Evolutionary conservation across 2,888 invertebrate genomes (phyloP).

Genomic region (Bembecia ichneumoniformis): DNA sequence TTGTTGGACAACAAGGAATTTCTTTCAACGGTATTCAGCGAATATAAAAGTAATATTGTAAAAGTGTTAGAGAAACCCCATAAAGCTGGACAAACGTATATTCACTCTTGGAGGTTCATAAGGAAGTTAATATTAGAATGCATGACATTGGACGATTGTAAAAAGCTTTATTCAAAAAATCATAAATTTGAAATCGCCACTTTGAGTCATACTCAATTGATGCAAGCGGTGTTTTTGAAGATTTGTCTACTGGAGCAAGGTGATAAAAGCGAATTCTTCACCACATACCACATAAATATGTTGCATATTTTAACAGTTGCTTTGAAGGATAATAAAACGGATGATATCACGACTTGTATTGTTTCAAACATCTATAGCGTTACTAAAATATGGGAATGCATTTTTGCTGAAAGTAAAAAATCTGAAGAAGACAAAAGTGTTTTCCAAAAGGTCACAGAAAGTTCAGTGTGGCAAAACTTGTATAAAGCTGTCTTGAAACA

Average conservation of each 20-base stretch:
- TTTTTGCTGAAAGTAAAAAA: conserved; percentile 30
- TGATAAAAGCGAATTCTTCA: conserved; percentile 48
- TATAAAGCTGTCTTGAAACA: conserved; percentile 77
- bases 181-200: conserved; percentile 76
- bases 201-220: conserved; percentile 68
- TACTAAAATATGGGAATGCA: conserved; percentile 38
- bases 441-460: conserved; percentile 53
- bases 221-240: conserved; percentile 71
- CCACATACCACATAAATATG: conserved; percentile 68
- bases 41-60: conserved; percentile 74
- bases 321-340: conserved; percentile 52
- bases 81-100: conserved; percentile 77
- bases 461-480: conserved; percentile 71
- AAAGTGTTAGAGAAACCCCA: conserved; percentile 79
- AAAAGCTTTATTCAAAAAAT: conserved; percentile 69
- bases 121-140: conserved; percentile 72
- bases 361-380: conserved; percentile 38
- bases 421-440: conserved; percentile 27
- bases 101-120: conserved; percentile 72
- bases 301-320: conserved; percentile 65
- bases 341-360: conserved; percentile 26
- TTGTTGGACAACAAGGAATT: conserved; percentile 53
- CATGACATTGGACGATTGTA: conserved; percentile 71
- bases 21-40: conserved; percentile 66
- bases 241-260: conserved; percentile 38